Percentiles rank a stretch among this genome's conserved stretches.
Evolutionary conservation across 2,888 invertebrate species (phyloP).

Genomic region (Cryptosula pallasiana): DNA sequence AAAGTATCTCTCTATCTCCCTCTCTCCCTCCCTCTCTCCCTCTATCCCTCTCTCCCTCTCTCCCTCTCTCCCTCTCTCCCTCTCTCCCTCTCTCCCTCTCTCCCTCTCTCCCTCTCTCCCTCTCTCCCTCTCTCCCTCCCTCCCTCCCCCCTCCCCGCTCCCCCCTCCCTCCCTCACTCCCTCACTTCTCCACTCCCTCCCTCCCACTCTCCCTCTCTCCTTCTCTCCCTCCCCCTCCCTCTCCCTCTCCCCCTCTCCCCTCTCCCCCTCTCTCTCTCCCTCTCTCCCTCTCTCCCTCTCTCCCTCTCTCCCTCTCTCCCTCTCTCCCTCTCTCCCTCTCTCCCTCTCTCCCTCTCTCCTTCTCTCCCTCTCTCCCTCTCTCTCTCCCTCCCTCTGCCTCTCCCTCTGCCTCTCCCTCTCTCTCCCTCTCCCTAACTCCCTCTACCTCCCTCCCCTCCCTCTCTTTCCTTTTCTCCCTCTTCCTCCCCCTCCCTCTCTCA

Average conservation of each 20-base stretch:
- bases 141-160: too few species aligned
- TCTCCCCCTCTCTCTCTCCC: constrained; percentile 10
- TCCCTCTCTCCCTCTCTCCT: not conserved
- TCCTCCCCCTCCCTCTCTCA: too few species aligned
- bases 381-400: too few species aligned
- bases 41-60: constrained; percentile 10
- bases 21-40: constrained; percentile 1
- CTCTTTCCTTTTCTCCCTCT: too few species aligned
- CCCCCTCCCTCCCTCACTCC: too few species aligned
- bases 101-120: constrained; percentile 10
- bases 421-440: too few species aligned
- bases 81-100: constrained; percentile 10
- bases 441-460: too few species aligned
- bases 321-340: constrained; percentile 10
- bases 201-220: too few species aligned
- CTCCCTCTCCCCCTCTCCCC: constrained; percentile 10
- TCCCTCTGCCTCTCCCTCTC: too few species aligned
- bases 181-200: too few species aligned
- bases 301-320: constrained; percentile 10
- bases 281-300: constrained; percentile 10
- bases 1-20: constrained; percentile 5
- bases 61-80: constrained; percentile 4
- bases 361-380: not conserved
- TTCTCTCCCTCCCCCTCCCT: constrained; percentile 10
- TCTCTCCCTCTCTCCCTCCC: constrained; percentile 10